Evolutionary conservation across 1,140 invertebrate genomes (phyloP).

Genomic region (Drosophila aff.): DNA sequence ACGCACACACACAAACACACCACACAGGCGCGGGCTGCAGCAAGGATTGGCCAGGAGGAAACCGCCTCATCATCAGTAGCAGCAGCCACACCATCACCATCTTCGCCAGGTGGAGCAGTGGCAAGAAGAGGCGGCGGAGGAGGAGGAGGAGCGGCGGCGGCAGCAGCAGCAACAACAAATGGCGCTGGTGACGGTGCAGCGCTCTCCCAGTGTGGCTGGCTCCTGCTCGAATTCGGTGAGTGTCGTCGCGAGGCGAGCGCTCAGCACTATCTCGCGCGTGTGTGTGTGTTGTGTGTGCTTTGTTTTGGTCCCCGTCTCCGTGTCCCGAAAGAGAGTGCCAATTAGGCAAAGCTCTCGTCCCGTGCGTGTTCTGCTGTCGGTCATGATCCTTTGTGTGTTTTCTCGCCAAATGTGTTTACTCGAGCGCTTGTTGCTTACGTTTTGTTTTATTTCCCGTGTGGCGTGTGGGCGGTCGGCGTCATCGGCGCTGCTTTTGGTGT

Average conservation of each 20-base stretch:
- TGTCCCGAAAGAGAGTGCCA: constrained; percentile 17
- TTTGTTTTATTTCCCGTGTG: constrained; percentile 51
- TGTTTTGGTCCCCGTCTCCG: constrained; percentile 60
- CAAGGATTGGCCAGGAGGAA: constrained; percentile 55
- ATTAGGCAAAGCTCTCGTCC: constrained; percentile 42
- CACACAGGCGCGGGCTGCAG: constrained; percentile 28
- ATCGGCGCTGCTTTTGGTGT: constrained; percentile 67
- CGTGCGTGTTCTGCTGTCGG: constrained; percentile 66
- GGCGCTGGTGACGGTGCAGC: constrained; percentile 90
- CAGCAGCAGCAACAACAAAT: constrained; percentile 82
- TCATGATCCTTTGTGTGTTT: constrained; percentile 72
- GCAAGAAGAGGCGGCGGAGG: constrained; percentile 35
- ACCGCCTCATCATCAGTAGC: constrained; percentile 35
- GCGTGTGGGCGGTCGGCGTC: constrained; percentile 75
- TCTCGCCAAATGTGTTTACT: constrained; percentile 40
- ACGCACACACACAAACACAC: constrained; percentile 29
- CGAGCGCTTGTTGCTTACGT: constrained; percentile 29
- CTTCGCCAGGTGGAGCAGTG: constrained; percentile 42
- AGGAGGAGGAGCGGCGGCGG: constrained; percentile 31
- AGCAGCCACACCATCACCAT: constrained; percentile 16
- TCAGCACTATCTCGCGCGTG: constrained; percentile 13
- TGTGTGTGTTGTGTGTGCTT: constrained; percentile 49
- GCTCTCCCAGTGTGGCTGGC: constrained; percentile 89
- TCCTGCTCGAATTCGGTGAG: constrained; percentile 87
- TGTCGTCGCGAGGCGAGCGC: constrained; percentile 13